These are phyloP conservation scores for Ellobium chinense DNA, from an alignment of 2,888 invertebrate species.

Conservation along the genomic window DNA sequence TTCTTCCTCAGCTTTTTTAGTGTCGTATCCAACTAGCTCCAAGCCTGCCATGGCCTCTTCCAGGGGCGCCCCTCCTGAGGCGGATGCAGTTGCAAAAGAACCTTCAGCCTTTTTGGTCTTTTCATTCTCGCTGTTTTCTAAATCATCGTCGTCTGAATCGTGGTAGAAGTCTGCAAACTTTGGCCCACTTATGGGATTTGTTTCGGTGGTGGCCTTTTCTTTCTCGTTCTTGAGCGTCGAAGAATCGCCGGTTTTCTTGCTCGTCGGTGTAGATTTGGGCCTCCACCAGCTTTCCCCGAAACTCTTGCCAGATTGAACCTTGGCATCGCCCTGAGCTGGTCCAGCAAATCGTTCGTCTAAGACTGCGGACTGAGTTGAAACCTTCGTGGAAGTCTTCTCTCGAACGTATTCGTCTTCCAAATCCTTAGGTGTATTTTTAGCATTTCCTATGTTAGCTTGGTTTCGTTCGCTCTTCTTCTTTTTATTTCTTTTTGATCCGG, in stretches of 20 bases:
- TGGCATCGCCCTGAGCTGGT: not conserved
- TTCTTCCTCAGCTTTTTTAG: not conserved
- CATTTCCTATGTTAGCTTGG: not conserved
- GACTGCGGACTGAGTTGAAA: not conserved
- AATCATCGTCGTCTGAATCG: conserved; percentile 1
- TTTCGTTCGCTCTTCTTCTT: not conserved
- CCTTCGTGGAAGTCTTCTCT: not conserved
- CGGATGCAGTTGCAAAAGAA: not conserved
- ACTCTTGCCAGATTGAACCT: not conserved
- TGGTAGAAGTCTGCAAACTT: not conserved
- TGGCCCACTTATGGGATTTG: not conserved
- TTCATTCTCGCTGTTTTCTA: not conserved
- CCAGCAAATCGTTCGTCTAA: not conserved
- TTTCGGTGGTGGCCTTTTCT: too few species aligned
- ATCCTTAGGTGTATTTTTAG: not conserved
- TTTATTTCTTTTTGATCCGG: not conserved
- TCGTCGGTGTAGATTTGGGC: not conserved
- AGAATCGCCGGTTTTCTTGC: too few species aligned
- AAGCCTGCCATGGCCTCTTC: not conserved
- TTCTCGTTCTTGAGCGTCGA: not conserved
- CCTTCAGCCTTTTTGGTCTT: not conserved
- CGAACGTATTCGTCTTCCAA: not conserved
- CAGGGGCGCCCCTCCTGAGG: not conserved
- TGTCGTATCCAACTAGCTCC: conserved; percentile 6
- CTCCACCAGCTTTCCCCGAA: conserved; percentile 13